Conservation (phyloP, 2,888 invertebrate species). For the Dasypogon diadema region DNA sequence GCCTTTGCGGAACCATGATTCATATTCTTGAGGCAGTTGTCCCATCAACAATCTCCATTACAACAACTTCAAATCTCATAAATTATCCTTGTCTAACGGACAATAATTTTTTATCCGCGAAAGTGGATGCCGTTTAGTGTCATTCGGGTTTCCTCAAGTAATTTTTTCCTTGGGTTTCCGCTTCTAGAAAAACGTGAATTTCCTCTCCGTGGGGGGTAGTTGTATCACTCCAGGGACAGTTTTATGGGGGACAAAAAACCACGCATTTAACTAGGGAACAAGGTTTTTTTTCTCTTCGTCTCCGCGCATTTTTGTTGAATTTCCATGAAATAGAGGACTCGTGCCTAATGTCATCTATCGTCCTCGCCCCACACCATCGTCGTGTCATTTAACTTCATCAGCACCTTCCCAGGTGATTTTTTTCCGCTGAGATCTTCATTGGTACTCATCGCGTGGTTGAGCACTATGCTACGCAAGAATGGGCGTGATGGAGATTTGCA, state of each 20-base stretch:
- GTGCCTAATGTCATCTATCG: slow-evolving; percentile 41
- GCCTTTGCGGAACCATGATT: background rate
- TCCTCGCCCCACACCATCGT: background rate
- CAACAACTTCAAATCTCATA: slow-evolving; percentile 30
- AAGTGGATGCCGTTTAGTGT: slow-evolving; percentile 46
- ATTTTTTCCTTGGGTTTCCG: slow-evolving; percentile 18
- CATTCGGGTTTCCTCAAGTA: slow-evolving; percentile 37
- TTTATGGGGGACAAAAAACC: background rate
- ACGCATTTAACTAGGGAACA: background rate
- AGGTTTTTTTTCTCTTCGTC: background rate
- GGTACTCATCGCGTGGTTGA: slow-evolving; percentile 46
- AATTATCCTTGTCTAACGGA: slow-evolving; percentile 43
- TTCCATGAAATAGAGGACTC: slow-evolving; percentile 27
- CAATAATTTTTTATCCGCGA: slow-evolving; percentile 48
- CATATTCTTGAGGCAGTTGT: slow-evolving; percentile 29
- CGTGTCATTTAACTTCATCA: slow-evolving; percentile 43
- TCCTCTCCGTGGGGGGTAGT: slow-evolving; percentile 31
- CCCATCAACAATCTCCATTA: slow-evolving; percentile 24
- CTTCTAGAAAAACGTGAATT: slow-evolving; percentile 2
- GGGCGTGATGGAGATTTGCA: slow-evolving; percentile 38
- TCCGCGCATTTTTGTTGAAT: slow-evolving; percentile 21
- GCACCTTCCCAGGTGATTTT: slow-evolving; percentile 49
- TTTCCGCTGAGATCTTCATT: slow-evolving; percentile 20
- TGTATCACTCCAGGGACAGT: slow-evolving; percentile 21
- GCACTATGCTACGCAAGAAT: slow-evolving; percentile 20